Evolutionary conservation across 2,797 vertebrate genomes (phyloP).

Genomic region (Parambassis ranga): DNA sequence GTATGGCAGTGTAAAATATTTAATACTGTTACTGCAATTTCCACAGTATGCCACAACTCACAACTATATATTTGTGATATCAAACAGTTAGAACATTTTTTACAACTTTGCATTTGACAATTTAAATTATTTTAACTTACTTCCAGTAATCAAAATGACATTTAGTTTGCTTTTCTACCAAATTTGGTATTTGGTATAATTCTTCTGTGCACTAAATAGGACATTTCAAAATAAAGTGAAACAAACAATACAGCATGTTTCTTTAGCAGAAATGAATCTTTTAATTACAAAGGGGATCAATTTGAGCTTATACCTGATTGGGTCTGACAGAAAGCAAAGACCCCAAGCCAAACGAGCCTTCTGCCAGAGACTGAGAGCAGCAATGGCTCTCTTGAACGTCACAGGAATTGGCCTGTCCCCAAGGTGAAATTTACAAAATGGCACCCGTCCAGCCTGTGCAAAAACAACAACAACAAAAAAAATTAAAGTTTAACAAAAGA

Average conservation of each 20-base stretch:
- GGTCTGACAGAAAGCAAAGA: conserved; percentile 96
- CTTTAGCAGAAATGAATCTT: no score
- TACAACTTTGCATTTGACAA: rapidly evolving
- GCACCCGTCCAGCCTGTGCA: conserved; percentile 92
- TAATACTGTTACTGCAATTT: neutral
- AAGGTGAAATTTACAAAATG: conserved; percentile 98
- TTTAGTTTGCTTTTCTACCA: no score
- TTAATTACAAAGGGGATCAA: neutral
- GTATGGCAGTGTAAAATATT: neutral
- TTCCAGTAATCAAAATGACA: no score
- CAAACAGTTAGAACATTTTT: neutral
- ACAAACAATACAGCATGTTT: no score
- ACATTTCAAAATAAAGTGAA: no score
- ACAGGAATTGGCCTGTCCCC: conserved; percentile 97
- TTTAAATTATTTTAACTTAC: no score
- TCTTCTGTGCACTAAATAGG: no score
- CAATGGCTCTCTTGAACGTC: conserved; percentile 97
- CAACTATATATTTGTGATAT: no score
- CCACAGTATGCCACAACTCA: neutral
- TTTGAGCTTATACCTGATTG: conserved; percentile 87
- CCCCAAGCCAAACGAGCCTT: conserved; percentile 97
- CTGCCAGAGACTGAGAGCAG: conserved; percentile 97
- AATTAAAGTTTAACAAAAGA: neutral
- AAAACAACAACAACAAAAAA: no score
- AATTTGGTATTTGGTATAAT: neutral